Evolutionary conservation across 2,888 invertebrate species (phyloP), one percentile per base, ranked within the genome.

Genomic region (Tridacna gigas): DNA sequence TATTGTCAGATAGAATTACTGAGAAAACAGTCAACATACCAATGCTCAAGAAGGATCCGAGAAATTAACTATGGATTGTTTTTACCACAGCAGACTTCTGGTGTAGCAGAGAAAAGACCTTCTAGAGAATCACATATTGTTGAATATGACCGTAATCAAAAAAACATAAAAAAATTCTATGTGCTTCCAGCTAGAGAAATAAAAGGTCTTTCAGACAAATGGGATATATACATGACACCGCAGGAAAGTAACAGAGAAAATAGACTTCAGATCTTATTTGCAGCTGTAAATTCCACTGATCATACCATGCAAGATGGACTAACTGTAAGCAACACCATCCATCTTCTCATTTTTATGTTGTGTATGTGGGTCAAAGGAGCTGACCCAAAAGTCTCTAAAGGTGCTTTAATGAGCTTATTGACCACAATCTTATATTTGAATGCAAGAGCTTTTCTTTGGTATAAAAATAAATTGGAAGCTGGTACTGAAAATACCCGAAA

Each of bases 1-100:
- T 91, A 84, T 48, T 89, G 91, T 66, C 94, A 95, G 86, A 91
- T 94, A 12, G 94, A 94, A 78, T 78, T 92, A 37, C 75, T 91
- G 37, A 87, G 80, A 0, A 73, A 86, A 22, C 80, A 86, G 13
- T 92, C 93, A 7, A 85, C 94, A 0, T 93, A 93, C 79, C 20
- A 51, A 0, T 91, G 91, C 74, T 92, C 94, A 4, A 65, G 77
- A 12, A 66, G 80, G 2, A 80, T 95, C 28, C 88, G 95, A 25
- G 80, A 87, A 71, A 85, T 93, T 18, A 83, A 93, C 4, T 95
- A 95, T 86, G 92, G 93, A 7, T 91, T 95, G 22, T 28, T 89
- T 20, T 63, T 86, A n/a, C 71, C 71, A 5, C 48, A 76, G 48
- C 15, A 56, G 4, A 25, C 71, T 12, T 67, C 26, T 28, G 79